Conservation (phyloP, 1,140 invertebrate species). For the Heliconius hewitsoni region DNA sequence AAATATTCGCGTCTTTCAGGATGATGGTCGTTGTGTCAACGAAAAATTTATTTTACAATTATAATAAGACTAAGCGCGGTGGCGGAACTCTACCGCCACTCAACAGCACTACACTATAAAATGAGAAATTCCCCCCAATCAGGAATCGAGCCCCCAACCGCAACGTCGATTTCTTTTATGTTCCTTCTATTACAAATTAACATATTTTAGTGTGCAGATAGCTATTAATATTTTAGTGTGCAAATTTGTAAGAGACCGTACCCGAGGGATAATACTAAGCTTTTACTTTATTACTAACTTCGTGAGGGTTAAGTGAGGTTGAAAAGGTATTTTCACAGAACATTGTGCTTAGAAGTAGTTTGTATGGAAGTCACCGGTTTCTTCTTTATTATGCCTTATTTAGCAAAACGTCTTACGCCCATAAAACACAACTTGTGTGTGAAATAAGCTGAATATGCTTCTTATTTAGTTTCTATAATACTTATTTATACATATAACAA, state of each 20-base stretch:
- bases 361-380: background rate
- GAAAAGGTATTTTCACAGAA: constrained; percentile 6
- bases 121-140: no score
- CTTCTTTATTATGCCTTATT: constrained; percentile 3
- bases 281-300: constrained; percentile 30
- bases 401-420: background rate
- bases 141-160: no score
- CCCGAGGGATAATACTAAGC: constrained; percentile 16
- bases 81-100: no score
- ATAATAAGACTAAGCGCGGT: no score
- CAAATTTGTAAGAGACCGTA: constrained; percentile 26
- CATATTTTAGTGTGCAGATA: background rate
- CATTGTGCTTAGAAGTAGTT: background rate
- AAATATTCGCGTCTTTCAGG: no score
- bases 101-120: no score
- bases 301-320: constrained; percentile 15
- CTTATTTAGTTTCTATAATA: no score
- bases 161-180: no score
- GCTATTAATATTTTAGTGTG: constrained; percentile 22
- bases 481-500: no score
- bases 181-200: background rate
- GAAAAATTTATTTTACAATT: no score
- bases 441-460: background rate
- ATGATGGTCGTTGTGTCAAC: no score
- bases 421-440: background rate